Evolutionary conservation across 2,888 invertebrate species (phyloP), one percentile per base, ranked within the genome.

Genomic region (Stenodera caucasica): DNA sequence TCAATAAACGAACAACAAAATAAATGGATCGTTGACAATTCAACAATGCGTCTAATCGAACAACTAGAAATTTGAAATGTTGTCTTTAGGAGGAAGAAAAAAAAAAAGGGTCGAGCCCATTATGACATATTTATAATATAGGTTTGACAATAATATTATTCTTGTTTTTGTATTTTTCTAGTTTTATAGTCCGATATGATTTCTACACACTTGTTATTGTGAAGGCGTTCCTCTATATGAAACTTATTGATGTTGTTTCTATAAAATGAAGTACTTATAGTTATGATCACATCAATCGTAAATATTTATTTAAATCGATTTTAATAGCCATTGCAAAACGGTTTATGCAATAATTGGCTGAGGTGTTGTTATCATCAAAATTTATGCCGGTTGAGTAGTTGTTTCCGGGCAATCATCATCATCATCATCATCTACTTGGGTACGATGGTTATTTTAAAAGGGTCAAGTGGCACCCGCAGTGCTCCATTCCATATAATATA

Each of bases 231-330:
- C 8, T 40, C 18, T 40, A 18, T 21, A 40, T 40, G 8, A 57
- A 60, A 60, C 57, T 60, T 60, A 57, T 61, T 29, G 57, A 54
- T 61, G 61, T 54, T 57, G 50, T 53, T 60, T 57, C 37, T 61
- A 30, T 40, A 40, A 21, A 40, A 53, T 56, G 30, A 60, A 60
- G 60, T 55, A 30, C 52, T 55, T 56, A 53, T 49, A 53, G 40
- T 40, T 40, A 61, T 56, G 57, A 61, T 61, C 57, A 26, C 54
- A 33, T 40, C 18, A 40, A 49, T 57, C 54, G 53, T 57, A 57
- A 61, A 61, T 61, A 61, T 61, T 61, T 61, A 61, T 61, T 61
- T 53, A 57, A 40, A 61, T 61, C 61, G 57, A 40, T 61, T 57
- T 18, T 18, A 60, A 61, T 61, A 57, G 50, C 49, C 53, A 57